Evolutionary conservation across 1,140 invertebrate genomes (phyloP), one percentile per base, ranked within the genome.

Genomic region (Hesperophylax magnus): DNA sequence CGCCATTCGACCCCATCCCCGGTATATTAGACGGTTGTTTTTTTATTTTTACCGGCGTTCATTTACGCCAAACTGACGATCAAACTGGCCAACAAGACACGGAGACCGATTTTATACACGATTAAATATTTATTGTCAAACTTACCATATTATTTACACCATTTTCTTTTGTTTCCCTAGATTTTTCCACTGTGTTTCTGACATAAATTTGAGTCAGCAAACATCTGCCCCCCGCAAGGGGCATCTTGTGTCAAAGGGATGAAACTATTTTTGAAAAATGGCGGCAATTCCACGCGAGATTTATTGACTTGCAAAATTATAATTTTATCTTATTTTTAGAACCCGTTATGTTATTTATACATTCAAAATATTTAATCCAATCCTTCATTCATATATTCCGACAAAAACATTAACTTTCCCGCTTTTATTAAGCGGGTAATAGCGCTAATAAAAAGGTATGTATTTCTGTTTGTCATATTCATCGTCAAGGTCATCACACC

Each of bases 141-240:
- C 78, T 75, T 65, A 80, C 78, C 78, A 65, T 75, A 67, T 80
- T 80, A 80, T 80, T 80, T 75, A 80, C 78, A 80, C 22, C 78
- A 80, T 80, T 80, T 80, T 75, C 78, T 80, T 80, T 75, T 80
- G 78, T 80, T 80, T 80, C 78, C 60, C 27, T 71, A 71, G 18
- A 75, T 65, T 75, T 80, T 80, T 80, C 78, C 71, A 71, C 78
- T 79, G 56, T 80, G 78, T 80, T 80, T 80, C 78, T 80, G 78
- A 80, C 78, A 80, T 75, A 80, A 80, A 80, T 65, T 75, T 80
- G 71, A 76, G 78, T 80, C 78, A 80, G 78, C 78, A 76, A 80
- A 76, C 78, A 76, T 76, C 61, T 65, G 71, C 71, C 47, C 47
- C 69, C 71, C 71, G 60, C 78, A 20, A 31, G 27, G 78, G 71